Conservation (phyloP, 2,113 vertebrate genomes). For the Aspidoscelis tigris region DNA sequence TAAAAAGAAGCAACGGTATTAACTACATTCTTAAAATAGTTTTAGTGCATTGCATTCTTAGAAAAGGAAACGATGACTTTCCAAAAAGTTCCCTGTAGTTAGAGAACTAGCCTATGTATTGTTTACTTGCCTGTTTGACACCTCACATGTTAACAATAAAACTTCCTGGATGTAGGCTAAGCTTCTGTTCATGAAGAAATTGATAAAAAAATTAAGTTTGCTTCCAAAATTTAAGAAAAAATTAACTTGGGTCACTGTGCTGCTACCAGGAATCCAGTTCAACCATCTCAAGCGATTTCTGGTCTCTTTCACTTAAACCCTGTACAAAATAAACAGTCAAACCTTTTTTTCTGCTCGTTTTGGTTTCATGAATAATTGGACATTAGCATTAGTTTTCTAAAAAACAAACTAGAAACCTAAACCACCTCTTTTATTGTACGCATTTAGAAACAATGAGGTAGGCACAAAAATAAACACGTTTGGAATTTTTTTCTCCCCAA, state of each 20-base stretch:
- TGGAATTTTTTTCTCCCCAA: conserved; percentile 68
- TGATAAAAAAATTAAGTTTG: conserved; percentile 43
- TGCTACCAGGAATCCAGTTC: conserved; percentile 55
- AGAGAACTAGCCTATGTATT: conserved; percentile 75
- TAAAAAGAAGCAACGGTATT: conserved; percentile 81
- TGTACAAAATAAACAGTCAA: conserved; percentile 73
- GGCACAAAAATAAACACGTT: conserved; percentile 80
- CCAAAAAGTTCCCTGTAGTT: conserved; percentile 73
- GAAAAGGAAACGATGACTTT: conserved; percentile 74
- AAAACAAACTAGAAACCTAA: conserved; percentile 78
- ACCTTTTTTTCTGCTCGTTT: conserved; percentile 71
- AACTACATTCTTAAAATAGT: conserved; percentile 90
- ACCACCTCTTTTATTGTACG: conserved; percentile 84
- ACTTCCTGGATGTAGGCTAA: conserved; percentile 52
- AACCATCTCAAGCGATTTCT: conserved; percentile 45
- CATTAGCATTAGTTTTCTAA: conserved; percentile 72
- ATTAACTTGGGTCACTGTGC: conserved; percentile 59
- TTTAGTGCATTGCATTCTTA: conserved; percentile 89
- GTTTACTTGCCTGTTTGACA: conserved; percentile 74
- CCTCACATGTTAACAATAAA: conserved; percentile 63
- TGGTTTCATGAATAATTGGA: conserved; percentile 84
- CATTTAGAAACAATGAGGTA: conserved; percentile 87
- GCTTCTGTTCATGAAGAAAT: conserved; percentile 51
- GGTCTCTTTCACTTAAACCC: conserved; percentile 68
- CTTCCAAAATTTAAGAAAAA: conserved; percentile 59